Evolutionary conservation across 2,888 invertebrate species (phyloP).

Genomic region (Norana najaformis): DNA sequence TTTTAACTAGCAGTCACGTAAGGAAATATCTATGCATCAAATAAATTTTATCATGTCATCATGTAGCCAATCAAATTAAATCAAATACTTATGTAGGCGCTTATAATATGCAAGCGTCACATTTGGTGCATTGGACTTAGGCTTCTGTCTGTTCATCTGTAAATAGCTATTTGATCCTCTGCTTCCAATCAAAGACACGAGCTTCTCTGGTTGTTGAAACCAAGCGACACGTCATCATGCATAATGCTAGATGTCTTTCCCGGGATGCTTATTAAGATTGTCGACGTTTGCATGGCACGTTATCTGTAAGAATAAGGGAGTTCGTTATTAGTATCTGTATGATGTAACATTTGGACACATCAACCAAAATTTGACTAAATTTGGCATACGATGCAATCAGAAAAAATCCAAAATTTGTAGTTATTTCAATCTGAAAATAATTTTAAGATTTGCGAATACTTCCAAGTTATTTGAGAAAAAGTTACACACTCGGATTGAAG

Average conservation of each 20-base stretch:
- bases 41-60: not conserved
- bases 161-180: no score
- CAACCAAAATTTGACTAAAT: not conserved
- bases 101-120: no score
- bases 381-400: not conserved
- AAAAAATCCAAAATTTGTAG: not conserved
- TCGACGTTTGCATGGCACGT: not conserved
- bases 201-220: not conserved
- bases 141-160: no score
- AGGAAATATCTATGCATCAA: not conserved
- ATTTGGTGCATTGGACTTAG: no score
- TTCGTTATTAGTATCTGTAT: not conserved
- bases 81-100: not conserved
- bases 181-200: not conserved
- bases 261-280: not conserved
- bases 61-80: not conserved
- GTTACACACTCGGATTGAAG: not conserved
- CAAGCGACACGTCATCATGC: not conserved
- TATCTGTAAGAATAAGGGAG: conserved; percentile 23
- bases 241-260: not conserved
- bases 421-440: not conserved
- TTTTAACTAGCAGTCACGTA: not conserved
- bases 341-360: not conserved
- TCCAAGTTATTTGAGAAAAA: not conserved
- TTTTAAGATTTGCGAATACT: not conserved